These are phyloP conservation scores for Bathynomus jamesi DNA, from an alignment of 1,140 invertebrate species.

Conservation along the genomic window DNA sequence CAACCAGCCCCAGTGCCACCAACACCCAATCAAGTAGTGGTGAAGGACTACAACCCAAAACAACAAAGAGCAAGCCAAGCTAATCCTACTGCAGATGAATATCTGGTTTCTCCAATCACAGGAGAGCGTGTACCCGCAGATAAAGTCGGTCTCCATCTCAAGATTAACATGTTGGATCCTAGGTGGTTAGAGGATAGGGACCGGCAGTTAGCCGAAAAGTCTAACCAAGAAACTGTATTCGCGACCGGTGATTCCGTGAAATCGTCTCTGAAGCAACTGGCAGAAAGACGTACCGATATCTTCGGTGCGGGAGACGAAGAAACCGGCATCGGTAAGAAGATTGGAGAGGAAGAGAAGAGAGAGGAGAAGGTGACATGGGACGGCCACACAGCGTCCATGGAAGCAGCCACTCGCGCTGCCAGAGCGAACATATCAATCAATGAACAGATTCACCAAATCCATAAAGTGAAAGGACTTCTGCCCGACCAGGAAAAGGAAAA, in stretches of 20 bases:
- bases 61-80: constrained; percentile 15
- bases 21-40: constrained; percentile 78
- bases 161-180: constrained; percentile 92
- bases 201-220: constrained; percentile 69
- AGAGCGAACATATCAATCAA: constrained; percentile 91
- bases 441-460: constrained; percentile 95
- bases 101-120: constrained; percentile 94
- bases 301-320: constrained; percentile 98
- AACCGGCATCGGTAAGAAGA: constrained; percentile 97
- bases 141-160: constrained; percentile 96
- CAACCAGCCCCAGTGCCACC: constrained; percentile 72
- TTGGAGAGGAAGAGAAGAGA: constrained; percentile 86
- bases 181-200: constrained; percentile 96
- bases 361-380: constrained; percentile 82
- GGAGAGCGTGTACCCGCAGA: constrained; percentile 93
- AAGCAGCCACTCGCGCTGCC: constrained; percentile 81
- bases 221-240: constrained; percentile 77
- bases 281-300: constrained; percentile 98
- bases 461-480: constrained; percentile 82
- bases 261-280: constrained; percentile 87
- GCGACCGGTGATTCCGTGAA: constrained; percentile 74
- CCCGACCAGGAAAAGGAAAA: constrained; percentile 91
- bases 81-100: constrained; percentile 64
- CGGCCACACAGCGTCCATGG: constrained; percentile 90
- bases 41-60: constrained; percentile 97